phyloP scores from a whole-genome alignment of 2,113 vertebrate species.

The Sprattus sprattus region DNA sequence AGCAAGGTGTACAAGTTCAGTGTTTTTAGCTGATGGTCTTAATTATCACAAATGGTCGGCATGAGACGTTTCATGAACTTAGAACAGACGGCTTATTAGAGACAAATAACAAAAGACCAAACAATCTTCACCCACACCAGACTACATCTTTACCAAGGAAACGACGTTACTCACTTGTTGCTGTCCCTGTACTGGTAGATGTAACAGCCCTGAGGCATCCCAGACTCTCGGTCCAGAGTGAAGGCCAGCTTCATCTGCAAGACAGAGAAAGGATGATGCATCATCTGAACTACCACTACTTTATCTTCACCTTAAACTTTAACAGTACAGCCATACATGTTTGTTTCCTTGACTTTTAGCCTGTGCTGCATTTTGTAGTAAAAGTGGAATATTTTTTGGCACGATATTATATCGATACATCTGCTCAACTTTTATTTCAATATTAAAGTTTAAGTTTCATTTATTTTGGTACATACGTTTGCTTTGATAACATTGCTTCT shows the following conservation, averaged over 20 bases:
- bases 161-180: conserved; percentile 82
- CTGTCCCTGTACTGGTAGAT: conserved; percentile 94
- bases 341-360: not conserved
- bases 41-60: too few species aligned
- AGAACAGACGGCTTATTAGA: not conserved
- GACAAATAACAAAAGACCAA: not conserved
- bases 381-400: too few species aligned
- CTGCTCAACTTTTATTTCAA: too few species aligned
- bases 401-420: too few species aligned
- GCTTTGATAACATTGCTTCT: too few species aligned
- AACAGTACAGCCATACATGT: not conserved
- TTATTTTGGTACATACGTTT: too few species aligned
- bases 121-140: too few species aligned
- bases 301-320: too few species aligned
- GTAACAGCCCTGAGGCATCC: conserved; percentile 94
- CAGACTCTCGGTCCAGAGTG: conserved; percentile 86
- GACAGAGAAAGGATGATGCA: conserved; percentile 3
- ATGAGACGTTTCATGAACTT: too few species aligned
- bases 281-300: not conserved
- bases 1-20: too few species aligned
- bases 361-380: not conserved
- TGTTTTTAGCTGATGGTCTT: too few species aligned
- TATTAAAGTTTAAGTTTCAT: too few species aligned
- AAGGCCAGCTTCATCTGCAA: conserved; percentile 86
- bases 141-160: not conserved